These are phyloP conservation scores for Apeira syringaria DNA, from an alignment of 2,888 invertebrate species.

Conservation along the genomic window DNA sequence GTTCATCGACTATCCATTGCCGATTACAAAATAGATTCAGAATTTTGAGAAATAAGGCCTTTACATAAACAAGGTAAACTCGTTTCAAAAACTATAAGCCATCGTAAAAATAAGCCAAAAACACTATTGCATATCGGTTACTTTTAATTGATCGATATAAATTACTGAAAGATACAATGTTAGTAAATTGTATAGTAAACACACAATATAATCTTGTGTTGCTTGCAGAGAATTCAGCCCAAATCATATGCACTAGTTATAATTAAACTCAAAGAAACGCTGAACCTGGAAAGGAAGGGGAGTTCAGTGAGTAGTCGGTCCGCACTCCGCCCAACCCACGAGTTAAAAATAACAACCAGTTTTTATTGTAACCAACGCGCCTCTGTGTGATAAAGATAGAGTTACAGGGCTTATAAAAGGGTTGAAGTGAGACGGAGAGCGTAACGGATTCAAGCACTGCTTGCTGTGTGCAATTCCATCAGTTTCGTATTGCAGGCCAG, in stretches of 20 bases:
- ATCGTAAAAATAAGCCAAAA: no score
- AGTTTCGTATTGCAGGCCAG: slow-evolving; percentile 52
- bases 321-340: slow-evolving; percentile 71
- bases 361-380: slow-evolving; percentile 75
- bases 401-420: slow-evolving; percentile 56
- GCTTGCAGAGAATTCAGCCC: no score
- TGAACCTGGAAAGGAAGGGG: slow-evolving; percentile 71
- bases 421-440: slow-evolving; percentile 66
- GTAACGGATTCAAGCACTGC: slow-evolving; percentile 73
- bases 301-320: slow-evolving; percentile 65
- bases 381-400: slow-evolving; percentile 70
- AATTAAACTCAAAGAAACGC: slow-evolving; percentile 14
- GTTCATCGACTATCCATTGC: slow-evolving; percentile 19
- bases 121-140: no score
- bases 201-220: no score
- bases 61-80: background rate
- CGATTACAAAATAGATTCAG: background rate
- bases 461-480: slow-evolving; percentile 70
- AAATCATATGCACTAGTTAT: background rate
- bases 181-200: no score
- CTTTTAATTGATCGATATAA: no score
- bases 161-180: no score
- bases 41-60: no score
- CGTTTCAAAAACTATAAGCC: no score
- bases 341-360: slow-evolving; percentile 82